Percentiles rank a stretch among this genome's conserved stretches.
These are phyloP conservation scores for Brachionus paranguensis DNA, from an alignment of 1,140 invertebrate genomes.

Conservation along the genomic window DNA sequence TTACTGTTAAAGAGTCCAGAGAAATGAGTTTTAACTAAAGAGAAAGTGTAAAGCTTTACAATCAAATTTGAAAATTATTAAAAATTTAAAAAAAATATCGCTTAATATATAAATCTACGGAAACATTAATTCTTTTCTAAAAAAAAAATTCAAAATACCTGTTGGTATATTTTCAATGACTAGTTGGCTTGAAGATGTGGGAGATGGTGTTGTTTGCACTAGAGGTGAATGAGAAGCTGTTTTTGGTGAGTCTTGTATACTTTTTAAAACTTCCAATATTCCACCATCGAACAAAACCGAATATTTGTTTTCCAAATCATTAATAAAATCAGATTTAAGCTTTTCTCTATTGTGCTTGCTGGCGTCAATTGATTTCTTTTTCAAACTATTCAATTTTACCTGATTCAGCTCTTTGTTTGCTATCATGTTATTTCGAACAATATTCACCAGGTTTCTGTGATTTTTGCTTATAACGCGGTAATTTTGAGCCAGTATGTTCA, in stretches of 20 bases:
- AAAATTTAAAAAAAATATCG: too few species aligned
- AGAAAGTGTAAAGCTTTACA: too few species aligned
- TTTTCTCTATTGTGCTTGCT: not conserved
- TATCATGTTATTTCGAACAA: slow-evolving; percentile 6
- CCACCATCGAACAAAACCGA: not conserved
- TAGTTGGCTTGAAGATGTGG: not conserved
- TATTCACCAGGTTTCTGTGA: slow-evolving; percentile 15
- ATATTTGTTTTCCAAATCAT: slow-evolving; percentile 15
- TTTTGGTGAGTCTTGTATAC: not conserved
- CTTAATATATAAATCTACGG: not conserved
- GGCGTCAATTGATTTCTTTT: slow-evolving; percentile 14
- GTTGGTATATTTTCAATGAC: not conserved
- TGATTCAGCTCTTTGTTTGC: not conserved
- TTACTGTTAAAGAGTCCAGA: too few species aligned
- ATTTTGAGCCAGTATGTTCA: not conserved
- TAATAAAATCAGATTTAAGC: not conserved
- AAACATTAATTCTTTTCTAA: not conserved
- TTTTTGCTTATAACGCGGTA: not conserved
- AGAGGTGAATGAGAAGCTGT: not conserved
- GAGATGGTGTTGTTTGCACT: not conserved
- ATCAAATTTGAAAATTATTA: too few species aligned
- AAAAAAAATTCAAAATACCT: not conserved
- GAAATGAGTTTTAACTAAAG: too few species aligned
- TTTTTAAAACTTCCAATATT: not conserved
- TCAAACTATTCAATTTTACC: not conserved